Base-by-base conservation (phyloP, 1,140 invertebrate genomes). In the Pseudomyrmex pallidus region DNA sequence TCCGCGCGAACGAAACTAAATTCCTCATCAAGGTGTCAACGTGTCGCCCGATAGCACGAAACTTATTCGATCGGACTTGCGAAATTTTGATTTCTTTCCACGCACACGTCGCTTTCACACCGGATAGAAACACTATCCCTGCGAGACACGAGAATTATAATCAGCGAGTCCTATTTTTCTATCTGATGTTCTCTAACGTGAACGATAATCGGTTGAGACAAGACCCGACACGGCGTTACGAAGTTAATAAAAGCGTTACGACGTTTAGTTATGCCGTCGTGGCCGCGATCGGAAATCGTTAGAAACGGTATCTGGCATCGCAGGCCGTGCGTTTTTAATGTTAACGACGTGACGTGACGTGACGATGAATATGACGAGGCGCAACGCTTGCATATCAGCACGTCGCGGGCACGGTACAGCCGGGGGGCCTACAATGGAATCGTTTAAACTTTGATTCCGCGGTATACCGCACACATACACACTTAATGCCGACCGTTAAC, bases 401-500 rank as follows among this genome's bases (percentile, higher is more conserved):
- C 57, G 72, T 54, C 48, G 64, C n/a, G 13, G 15, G 12, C 50
- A 10, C 15, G 57, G 22, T 50, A 52, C 52, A 10, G n/a, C 59
- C 13, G 44, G 54, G 20, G n/a, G 20, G 61, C 20, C 64, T 57
- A 67, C 70, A 87, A 88, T 87, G 64, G 86, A 82, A 87, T 87
- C 86, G 64, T 87, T 87, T 85, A 85, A 88, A 22, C 86, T 77
- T 68, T 87, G 67, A 88, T 88, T 85, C 61, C 66, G 54, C 59
- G 52, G 15, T 35, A 35, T 35, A 35, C 35, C 35, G 35, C 35
- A 35, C 35, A 35, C 35, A 35, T 7, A 35, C 35, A 35, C 66
- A 87, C 76, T 88, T 88, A 88, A 83, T 68, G 85, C 50, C 68
- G 83, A 87, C 86, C 86, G 74, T 87, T 87, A 82, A 87, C 64